Evolutionary conservation across 37 sponge, comb jelly and placozoan genomes (phyloP).

Genomic region (Beroe forskalii): DNA sequence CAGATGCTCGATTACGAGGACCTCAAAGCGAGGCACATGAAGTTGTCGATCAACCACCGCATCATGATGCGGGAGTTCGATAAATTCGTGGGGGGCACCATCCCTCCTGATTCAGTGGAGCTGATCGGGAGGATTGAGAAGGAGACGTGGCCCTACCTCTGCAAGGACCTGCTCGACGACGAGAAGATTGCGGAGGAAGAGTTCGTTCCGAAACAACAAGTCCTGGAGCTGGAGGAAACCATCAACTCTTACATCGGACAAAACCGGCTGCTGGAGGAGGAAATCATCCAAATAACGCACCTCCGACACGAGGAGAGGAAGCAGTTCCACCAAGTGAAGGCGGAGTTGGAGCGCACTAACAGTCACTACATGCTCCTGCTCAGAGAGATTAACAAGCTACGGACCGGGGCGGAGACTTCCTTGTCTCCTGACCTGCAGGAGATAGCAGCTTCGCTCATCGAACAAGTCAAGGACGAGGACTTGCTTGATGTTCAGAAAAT

Average conservation of each 20-base stretch:
- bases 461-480: constrained; percentile 55
- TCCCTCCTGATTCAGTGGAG: constrained; percentile 47
- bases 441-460: constrained; percentile 45
- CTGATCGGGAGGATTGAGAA: constrained; percentile 44
- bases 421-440: constrained; percentile 42
- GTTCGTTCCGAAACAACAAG: constrained; percentile 30
- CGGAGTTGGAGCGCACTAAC: constrained; percentile 31
- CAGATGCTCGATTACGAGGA: constrained; percentile 60
- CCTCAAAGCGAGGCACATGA: constrained; percentile 47
- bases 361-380: constrained; percentile 53
- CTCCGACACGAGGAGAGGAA: constrained; percentile 39
- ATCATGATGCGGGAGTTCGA: constrained; percentile 61
- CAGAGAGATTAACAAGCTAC: constrained; percentile 45
- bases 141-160: constrained; percentile 41
- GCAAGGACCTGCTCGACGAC: constrained; percentile 44
- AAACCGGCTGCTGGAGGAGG: constrained; percentile 22
- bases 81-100: constrained; percentile 41
- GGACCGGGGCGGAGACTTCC: constrained; percentile 47
- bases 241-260: constrained; percentile 39
- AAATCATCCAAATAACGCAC: not conserved
- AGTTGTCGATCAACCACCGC: constrained; percentile 38
- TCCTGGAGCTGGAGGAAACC: constrained; percentile 35
- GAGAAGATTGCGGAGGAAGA: constrained; percentile 31
- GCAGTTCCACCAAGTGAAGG: constrained; percentile 42
- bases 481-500: constrained; percentile 48